Evolutionary conservation across 2,888 invertebrate species (phyloP).

Genomic region (Phalera bucephala): DNA sequence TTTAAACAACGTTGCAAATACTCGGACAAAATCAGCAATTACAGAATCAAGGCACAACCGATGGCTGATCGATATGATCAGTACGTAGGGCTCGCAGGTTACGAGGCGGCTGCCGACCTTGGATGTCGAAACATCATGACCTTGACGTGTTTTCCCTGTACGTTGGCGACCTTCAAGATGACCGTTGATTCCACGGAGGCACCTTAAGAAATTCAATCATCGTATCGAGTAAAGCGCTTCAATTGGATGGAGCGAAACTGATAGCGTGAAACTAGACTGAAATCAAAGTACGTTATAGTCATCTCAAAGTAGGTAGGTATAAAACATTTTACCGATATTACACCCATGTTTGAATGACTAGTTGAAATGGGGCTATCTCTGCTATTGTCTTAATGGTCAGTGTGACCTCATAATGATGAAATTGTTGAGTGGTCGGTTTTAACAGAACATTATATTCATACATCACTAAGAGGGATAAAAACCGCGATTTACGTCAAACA

Average conservation of each 20-base stretch:
- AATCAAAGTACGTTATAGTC: no score
- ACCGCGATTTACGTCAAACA: no score
- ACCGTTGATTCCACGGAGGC: conserved; percentile 24
- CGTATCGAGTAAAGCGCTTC: conserved; percentile 5
- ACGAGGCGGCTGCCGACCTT: conserved; percentile 22
- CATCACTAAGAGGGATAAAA: no score
- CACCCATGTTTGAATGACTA: no score
- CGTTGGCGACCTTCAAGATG: conserved; percentile 38
- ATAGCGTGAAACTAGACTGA: conserved; percentile 2
- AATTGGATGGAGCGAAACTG: conserved; percentile 9
- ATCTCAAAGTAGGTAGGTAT: no score
- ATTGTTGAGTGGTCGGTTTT: no score
- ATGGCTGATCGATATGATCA: conserved; percentile 45
- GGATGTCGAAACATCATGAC: conserved; percentile 32
- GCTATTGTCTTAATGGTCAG: no score
- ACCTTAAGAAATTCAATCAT: conserved; percentile 16
- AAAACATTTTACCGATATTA: no score
- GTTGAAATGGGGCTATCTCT: no score
- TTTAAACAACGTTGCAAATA: conserved; percentile 12
- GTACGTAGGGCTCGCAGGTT: conserved; percentile 25
- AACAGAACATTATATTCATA: no score
- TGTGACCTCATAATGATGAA: no score
- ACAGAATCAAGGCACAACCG: conserved; percentile 36
- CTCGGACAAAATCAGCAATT: no score
- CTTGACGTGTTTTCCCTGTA: conserved; percentile 42